Evolutionary conservation across 1,140 invertebrate genomes (phyloP), one percentile per base, ranked within the genome.

Genomic region (Dreissena polymorpha): DNA sequence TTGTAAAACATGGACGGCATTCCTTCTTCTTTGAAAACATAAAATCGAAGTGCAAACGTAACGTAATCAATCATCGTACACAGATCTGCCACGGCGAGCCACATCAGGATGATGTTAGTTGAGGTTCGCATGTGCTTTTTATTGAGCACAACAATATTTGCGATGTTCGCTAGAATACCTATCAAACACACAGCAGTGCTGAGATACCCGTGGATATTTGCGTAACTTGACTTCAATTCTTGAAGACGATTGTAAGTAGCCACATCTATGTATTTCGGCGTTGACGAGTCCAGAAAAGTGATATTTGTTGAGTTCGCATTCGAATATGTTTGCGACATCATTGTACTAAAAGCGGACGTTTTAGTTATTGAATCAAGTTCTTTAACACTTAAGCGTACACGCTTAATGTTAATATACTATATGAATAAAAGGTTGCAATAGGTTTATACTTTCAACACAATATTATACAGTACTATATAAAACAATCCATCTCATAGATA

Each of bases 101-200:
- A 95, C 81, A 97, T 97, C 0, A 98, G 94, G 57, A 98, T 96
- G 50, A 95, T 93, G 90, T 98, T 98, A 68, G 97, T 97, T 0
- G 97, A 91, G 7, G 96, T n/a, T 94, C 95, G 94, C 94, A 98
- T 96, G 83, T 97, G 96, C 87, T 96, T 96, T 50, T 97, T 94
- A 0, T 97, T 98, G 51, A 99, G 92, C 0, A 99, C 97, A 6
- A 97, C 95, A 73, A 99, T 96, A 90, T 98, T 99, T 25, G 98
- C 93, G 10, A 96, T 93, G 90, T 99, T 99, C 14, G 97, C 96
- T 76, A 98, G 93, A 50, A 96, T 96, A 50, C 98, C 98, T 87
- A 98, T 97, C 50, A 97, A 91, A 92, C 98, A 98, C 7, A 98
- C 96, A 3, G 94, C 88, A 0, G 96, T 93, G 25, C 95, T 94